Base-by-base conservation (phyloP, 2,113 vertebrate genomes). In the Prolemur simus region DNA sequence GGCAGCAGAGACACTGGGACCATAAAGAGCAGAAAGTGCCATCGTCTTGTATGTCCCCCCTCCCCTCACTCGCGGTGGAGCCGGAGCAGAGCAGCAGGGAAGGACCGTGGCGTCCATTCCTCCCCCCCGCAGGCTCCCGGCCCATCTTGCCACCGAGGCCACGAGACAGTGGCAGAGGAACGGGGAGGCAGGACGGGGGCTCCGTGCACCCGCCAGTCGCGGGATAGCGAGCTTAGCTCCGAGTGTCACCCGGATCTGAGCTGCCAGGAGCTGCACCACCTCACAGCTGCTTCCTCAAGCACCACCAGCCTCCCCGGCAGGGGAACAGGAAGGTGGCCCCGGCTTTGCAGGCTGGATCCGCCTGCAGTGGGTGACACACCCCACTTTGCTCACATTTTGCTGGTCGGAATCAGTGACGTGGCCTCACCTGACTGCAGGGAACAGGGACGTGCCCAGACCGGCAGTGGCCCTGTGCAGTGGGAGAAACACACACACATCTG, bases 191-290 rank as follows among this genome's bases (percentile, higher is more conserved):
- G 54, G 27, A 66, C 6, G 12, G 23, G 47, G 32, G 13, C 15
- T 21, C 74, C 7, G 0, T 8, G 63, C 0, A 1, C 4, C 34
- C 34, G 27, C 42, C 9, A 0, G 15, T 4, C 32, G n/a, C 21
- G 3, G 88, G 69, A 8, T 23, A 54, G 32, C 52, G 56, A 64
- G 6, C 54, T 64, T 25, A 21, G 34, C 23, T 66, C 34, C 27
- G 32, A 8, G 8, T 6, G 45, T 45, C 63, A 23, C 18, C n/a
- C 32, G 27, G 32, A 47, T 8, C 34, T 27, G n/a, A 34, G 9
- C 29, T 42, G 23, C 52, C 0, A 0, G 29, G 42, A 39, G 25
- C 8, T 4, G 52, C 20, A 1, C 21, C 0, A 0, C 15, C 32
- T 63, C 25, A 12, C 1, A 49, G 37, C 42, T 29, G 17, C 32